Base-by-base conservation (phyloP, 2,797 vertebrate genomes). In the Eulemur coronatus region DNA sequence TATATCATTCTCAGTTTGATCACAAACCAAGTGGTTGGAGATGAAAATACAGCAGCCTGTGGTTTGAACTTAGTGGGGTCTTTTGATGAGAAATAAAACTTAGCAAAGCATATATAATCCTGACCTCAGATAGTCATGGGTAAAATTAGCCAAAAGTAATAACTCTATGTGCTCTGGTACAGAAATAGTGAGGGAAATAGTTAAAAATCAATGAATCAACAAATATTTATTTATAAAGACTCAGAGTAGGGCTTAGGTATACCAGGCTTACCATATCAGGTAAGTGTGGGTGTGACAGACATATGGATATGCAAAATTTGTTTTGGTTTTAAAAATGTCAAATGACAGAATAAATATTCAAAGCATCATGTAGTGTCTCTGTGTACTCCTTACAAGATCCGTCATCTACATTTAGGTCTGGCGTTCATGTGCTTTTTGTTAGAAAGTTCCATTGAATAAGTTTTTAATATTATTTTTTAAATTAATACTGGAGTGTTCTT, bases 1-100 rank as follows among this genome's bases (percentile, higher is more conserved):
- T 55, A 6, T 22, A 38, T 84, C 38, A 43, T 84, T 84, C 18
- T 84, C 43, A 43, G 52, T 95, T 87, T 76, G 76, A 55, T 97
- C n/a, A 38, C 0, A 69, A 84, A 7, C 30, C 30, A 18, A 26
- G 79, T 20, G 81, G 72, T 85, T 76, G 50, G 72, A 69, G 97
- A 94, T 84, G 80, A 98, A 84, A 82, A 95, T 73, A 63, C 50
- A 95, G 96, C 97, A 98, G 97, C 78, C 33, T 97, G 97, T 97
- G 97, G 96, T 96, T 98, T 93, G 69, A 2, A 80, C 35, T 96
- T 43, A 3, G 48, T 61, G 46, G 88, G 63, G 46, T 84, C 93
- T 76, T 97, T 76, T 92, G 30, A 59, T 94, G 85, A 72, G 82
- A 98, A 97, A 52, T 81, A 88, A 91, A 52, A 89, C n/a, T 55